Percentiles rank a stretch among this genome's conserved stretches.
phyloP scores from a whole-genome alignment of 2,888 invertebrate genomes.

The Ophion slaviceki region DNA sequence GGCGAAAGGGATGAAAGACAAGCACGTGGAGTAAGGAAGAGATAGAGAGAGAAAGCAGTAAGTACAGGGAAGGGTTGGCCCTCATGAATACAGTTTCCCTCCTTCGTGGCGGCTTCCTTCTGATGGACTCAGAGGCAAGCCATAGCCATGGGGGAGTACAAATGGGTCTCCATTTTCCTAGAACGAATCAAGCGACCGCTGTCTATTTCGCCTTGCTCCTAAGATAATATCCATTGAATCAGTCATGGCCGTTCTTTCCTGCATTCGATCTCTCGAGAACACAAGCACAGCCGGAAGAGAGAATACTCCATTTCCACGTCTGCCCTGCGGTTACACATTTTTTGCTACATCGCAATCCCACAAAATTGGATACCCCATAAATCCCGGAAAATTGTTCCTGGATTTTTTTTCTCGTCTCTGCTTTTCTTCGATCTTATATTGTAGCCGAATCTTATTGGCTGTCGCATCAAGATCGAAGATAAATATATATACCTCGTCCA shows the following conservation, averaged over 20 bases:
- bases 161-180: constrained; percentile 21
- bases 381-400: constrained; percentile 12
- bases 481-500: neutral
- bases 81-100: constrained; percentile 50
- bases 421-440: neutral
- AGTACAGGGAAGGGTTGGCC: constrained; percentile 6
- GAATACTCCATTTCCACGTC: neutral
- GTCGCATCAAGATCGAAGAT: neutral
- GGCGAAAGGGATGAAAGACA: constrained; percentile 46
- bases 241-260: neutral
- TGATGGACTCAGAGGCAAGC: constrained; percentile 23
- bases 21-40: neutral
- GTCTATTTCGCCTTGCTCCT: constrained; percentile 11
- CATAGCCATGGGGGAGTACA: neutral
- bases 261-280: constrained; percentile 15
- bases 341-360: constrained; percentile 25
- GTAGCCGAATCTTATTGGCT: neutral
- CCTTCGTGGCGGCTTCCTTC: constrained; percentile 36
- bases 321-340: constrained; percentile 6
- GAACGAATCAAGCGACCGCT: constrained; percentile 1
- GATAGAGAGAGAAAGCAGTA: neutral
- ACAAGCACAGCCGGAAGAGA: neutral
- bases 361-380: constrained; percentile 24
- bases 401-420: constrained; percentile 10
- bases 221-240: constrained; percentile 29